Percentiles rank a stretch among this genome's conserved stretches.
These are phyloP conservation scores for Silurus lanzhouensis DNA, from an alignment of 2,797 vertebrate species.

Conservation along the genomic window DNA sequence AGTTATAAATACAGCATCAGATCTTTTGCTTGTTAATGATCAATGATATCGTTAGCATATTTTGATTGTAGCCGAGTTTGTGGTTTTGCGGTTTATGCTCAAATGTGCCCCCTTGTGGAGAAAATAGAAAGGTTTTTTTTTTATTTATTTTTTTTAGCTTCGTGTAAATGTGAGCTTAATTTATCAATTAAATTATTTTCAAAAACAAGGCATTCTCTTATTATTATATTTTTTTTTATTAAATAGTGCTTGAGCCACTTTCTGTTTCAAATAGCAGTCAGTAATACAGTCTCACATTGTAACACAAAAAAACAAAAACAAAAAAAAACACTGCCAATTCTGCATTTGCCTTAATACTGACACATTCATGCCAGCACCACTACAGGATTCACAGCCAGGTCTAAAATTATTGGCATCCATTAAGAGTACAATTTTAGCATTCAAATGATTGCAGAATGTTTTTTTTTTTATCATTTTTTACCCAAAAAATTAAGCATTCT, in stretches of 20 bases:
- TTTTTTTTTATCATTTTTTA: background rate
- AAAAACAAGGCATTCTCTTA: background rate
- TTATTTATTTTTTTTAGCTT: too few species aligned
- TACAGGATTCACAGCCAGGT: background rate
- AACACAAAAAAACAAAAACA: too few species aligned
- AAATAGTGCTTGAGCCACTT: conserved; percentile 21
- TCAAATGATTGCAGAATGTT: background rate
- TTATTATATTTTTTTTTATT: background rate
- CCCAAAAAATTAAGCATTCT: background rate
- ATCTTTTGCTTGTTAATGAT: background rate
- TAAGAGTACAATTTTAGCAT: background rate
- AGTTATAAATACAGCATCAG: background rate
- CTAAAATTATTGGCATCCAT: background rate
- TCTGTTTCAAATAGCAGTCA: conserved; percentile 16
- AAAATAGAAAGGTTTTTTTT: too few species aligned
- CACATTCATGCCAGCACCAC: too few species aligned
- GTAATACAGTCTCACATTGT: background rate
- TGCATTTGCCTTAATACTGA: background rate
- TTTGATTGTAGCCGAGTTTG: background rate
- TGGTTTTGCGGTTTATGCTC: background rate
- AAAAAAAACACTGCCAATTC: background rate
- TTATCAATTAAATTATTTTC: conserved; percentile 6
- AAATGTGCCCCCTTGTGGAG: background rate
- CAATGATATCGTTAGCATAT: background rate
- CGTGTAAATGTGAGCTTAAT: background rate